Conservation (phyloP, 2,888 invertebrate species). For the Eremobia ochroleuca region DNA sequence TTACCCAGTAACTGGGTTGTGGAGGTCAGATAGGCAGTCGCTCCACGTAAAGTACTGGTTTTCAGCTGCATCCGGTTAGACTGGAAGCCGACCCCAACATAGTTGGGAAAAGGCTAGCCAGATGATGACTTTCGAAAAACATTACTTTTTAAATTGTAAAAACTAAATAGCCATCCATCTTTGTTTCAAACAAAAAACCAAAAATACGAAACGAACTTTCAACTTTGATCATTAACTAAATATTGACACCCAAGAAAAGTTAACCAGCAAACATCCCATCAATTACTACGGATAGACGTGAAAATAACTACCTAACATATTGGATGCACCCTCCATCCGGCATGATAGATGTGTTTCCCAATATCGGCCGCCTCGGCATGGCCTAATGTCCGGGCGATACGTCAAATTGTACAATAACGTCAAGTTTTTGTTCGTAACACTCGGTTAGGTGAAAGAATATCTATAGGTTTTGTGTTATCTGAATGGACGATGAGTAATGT, state of each 20-base stretch:
- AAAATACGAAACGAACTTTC: neutral
- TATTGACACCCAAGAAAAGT: neutral
- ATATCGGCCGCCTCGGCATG: constrained; percentile 58
- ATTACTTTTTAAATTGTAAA: neutral
- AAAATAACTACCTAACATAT: constrained; percentile 44
- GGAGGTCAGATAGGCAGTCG: too few species aligned
- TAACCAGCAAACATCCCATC: constrained; percentile 15
- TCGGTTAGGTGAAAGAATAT: constrained; percentile 26
- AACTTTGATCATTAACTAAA: constrained; percentile 1
- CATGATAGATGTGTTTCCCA: constrained; percentile 74
- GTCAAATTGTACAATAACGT: constrained; percentile 68
- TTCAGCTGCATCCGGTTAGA: too few species aligned
- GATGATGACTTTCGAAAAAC: too few species aligned
- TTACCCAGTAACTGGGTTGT: too few species aligned
- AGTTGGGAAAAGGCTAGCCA: too few species aligned
- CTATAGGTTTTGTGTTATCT: constrained; percentile 14
- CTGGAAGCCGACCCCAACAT: too few species aligned
- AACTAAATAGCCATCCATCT: neutral
- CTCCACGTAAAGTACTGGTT: too few species aligned
- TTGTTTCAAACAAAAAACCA: neutral
- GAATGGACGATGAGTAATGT: neutral
- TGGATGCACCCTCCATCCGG: constrained; percentile 25
- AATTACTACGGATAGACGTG: constrained; percentile 29
- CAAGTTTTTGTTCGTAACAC: constrained; percentile 58
- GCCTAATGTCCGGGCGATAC: constrained; percentile 66